phyloP scores from a whole-genome alignment of 2,888 invertebrate species.

The Caenorhabditis sp. region DNA sequence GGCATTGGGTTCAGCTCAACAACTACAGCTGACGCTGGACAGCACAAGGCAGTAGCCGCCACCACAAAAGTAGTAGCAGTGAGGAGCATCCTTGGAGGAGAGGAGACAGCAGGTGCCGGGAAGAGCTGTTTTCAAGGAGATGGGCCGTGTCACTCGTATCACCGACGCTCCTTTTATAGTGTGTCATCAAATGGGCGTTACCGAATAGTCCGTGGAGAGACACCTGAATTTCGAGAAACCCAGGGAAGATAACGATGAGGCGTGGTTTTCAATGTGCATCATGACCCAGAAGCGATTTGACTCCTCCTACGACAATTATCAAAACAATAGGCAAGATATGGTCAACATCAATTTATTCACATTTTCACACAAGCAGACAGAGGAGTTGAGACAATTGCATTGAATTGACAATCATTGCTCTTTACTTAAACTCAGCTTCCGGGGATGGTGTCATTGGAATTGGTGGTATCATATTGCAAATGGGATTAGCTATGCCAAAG shows the following conservation, averaged over 20 bases:
- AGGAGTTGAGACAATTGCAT: no score
- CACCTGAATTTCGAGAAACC: neutral
- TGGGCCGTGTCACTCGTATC: neutral
- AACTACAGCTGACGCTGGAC: neutral
- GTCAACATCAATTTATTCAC: neutral
- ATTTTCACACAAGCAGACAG: no score
- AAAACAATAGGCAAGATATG: neutral
- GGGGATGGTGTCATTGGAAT: neutral
- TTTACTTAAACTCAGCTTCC: neutral
- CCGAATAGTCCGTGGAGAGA: neutral
- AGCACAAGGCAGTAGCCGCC: neutral
- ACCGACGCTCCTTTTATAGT: conserved; percentile 15
- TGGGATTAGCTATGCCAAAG: neutral
- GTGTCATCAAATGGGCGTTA: conserved; percentile 9
- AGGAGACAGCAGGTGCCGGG: conserved; percentile 4
- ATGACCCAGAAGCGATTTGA: neutral
- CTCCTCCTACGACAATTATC: neutral
- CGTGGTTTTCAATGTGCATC: neutral
- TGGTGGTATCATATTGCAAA: neutral
- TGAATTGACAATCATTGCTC: neutral
- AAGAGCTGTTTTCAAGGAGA: neutral
- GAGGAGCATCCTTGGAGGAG: neutral
- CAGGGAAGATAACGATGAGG: conserved; percentile 7
- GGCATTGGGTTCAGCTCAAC: neutral
- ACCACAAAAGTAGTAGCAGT: neutral